Evolutionary conservation across 2,113 vertebrate genomes (phyloP).

Genomic region (Pavo muticus): DNA sequence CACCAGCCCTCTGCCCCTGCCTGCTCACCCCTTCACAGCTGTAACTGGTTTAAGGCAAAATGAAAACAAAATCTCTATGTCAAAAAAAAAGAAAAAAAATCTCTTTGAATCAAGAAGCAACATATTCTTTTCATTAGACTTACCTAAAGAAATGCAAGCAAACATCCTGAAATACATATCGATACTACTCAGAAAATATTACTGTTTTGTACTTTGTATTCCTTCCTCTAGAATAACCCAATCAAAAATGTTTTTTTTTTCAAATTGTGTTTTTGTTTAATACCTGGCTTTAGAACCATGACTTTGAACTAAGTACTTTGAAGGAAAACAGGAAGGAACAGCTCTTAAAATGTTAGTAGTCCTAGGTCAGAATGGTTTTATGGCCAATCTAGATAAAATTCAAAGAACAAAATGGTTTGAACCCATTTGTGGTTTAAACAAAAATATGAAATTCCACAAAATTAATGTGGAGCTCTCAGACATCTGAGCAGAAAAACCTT

Average conservation of each 20-base stretch:
- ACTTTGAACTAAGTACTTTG: conserved; percentile 8
- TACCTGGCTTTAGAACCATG: neutral
- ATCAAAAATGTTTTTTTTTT: neutral
- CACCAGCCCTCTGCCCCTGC: fast-evolving
- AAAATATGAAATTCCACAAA: neutral
- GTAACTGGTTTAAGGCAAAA: conserved; percentile 16
- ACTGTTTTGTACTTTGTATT: neutral
- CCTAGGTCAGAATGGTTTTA: neutral
- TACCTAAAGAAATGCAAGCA: neutral
- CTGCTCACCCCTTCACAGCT: neutral
- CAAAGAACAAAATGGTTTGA: neutral
- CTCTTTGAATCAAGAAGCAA: neutral
- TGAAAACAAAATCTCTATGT: conserved; percentile 30
- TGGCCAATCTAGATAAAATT: neutral
- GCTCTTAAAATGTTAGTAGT: neutral
- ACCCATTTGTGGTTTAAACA: neutral
- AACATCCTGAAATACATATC: neutral
- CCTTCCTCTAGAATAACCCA: neutral
- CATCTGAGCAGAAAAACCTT: neutral
- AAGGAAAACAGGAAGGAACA: neutral
- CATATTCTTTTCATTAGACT: conserved; percentile 27
- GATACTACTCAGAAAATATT: neutral
- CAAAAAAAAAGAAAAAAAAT: neutral
- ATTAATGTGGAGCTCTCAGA: neutral
- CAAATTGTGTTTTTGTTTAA: neutral